Evolutionary conservation across 2,113 vertebrate species (phyloP).

Genomic region (Philantomba maxwellii): DNA sequence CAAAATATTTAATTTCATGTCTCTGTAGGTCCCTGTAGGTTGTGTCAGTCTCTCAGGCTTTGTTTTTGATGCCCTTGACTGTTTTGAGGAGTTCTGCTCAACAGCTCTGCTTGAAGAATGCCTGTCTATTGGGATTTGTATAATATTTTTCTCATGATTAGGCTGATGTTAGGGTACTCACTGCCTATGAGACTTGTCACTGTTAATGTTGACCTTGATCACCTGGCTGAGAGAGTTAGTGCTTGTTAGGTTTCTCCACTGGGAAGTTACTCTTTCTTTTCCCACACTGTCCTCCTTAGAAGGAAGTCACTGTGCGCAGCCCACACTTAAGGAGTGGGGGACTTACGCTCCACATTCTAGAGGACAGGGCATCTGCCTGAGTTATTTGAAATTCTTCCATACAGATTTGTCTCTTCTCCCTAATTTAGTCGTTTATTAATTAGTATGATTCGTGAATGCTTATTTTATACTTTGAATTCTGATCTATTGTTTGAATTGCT

Average conservation of each 20-base stretch:
- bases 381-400: neutral
- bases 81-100: neutral
- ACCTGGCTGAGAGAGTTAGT: neutral
- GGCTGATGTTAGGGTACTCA: neutral
- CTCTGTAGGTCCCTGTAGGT: neutral
- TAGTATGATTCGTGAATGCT: neutral
- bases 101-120: neutral
- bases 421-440: neutral
- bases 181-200: neutral
- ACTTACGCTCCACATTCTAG: neutral
- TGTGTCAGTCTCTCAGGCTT: neutral
- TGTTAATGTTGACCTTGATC: neutral
- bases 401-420: neutral
- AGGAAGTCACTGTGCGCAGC: neutral
- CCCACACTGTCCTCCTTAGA: neutral
- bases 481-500: neutral
- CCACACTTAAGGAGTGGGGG: neutral
- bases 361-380: neutral
- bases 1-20: neutral
- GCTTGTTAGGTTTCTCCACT: neutral
- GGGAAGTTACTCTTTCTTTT: neutral
- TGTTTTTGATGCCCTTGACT: neutral
- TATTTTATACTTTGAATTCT: neutral
- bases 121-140: neutral
- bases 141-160: neutral